Evolutionary conservation across 2,888 invertebrate genomes (phyloP), one percentile per base, ranked within the genome.

Genomic region (Phragmatobia fuliginosa): DNA sequence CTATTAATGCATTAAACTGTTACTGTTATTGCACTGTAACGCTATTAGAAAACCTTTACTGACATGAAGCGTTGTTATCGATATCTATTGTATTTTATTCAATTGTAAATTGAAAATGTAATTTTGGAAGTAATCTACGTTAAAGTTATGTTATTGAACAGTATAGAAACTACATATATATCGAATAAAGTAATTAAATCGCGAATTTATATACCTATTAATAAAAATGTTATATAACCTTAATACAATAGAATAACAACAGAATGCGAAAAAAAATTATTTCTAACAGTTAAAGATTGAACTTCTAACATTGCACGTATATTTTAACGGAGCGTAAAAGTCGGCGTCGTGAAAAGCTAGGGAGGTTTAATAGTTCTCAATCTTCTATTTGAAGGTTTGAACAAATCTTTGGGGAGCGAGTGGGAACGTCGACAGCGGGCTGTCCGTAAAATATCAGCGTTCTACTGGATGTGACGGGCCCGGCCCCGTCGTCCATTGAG

Each of bases 1-100:
- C 85, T 83, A 86, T 89, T 90, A 89, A 81, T 88, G 89, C 87
- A 88, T 87, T 87, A 83, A 86, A 88, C 82, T 86, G 82, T 77
- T 79, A 79, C 75, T 83, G 73, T 83, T 82, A 85, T 80, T 78
- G 75, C 77, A 75, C 70, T 77, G 69, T 70, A 70, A 66, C 52
- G 52, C 70, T 73, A 71, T 75, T 72, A 79, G 81, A 79, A 83
- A 83, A 81, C 71, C 77, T 79, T 75, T 79, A 77, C 72, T 73
- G 75, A 72, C 63, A 67, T 67, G 11, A 64, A 78, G 65, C 62
- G 71, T 62, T 59, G 58, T 66, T 58, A 64, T 70, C 65, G 33
- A 67, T 75, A 68, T 52, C 64, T 58, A 82, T 71, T 72, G 72
- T 62, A 62, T 66, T 74, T 67, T 74, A 71, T 74, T 75, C 61